phyloP scores from a whole-genome alignment of 2,797 vertebrate genomes.

The Lacerta agilis region DNA sequence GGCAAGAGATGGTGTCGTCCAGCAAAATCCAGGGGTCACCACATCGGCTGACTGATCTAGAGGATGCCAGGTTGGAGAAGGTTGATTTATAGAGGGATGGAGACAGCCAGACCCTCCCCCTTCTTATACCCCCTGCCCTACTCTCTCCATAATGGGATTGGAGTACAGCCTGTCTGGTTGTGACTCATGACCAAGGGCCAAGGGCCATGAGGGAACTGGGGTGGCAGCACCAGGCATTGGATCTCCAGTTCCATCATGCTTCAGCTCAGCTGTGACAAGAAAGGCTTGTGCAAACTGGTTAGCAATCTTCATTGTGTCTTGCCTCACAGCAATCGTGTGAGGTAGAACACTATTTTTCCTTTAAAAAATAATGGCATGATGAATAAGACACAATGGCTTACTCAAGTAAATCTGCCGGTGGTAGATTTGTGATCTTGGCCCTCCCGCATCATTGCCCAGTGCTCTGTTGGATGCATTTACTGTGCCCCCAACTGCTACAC shows the following conservation, averaged over 20 bases:
- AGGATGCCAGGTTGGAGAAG: no score
- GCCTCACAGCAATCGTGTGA: neutral
- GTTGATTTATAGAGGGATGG: no score
- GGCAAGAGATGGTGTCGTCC: no score
- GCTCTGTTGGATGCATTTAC: neutral
- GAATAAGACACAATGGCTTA: neutral
- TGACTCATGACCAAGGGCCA: neutral
- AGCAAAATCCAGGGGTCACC: no score
- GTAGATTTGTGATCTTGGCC: neutral
- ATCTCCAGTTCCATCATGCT: neutral
- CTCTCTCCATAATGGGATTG: neutral
- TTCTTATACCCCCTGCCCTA: neutral
- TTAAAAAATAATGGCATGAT: neutral
- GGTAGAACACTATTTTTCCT: neutral
- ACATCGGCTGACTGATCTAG: no score
- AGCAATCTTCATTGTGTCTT: neutral
- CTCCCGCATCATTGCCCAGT: neutral
- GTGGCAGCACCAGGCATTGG: neutral
- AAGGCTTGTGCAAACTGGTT: neutral
- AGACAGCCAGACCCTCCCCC: neutral
- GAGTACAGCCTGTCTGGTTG: no score
- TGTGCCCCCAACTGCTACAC: neutral
- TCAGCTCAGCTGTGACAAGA: neutral
- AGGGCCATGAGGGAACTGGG: neutral
- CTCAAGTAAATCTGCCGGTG: neutral